These are phyloP conservation scores for Macrosiphum euphorbiae DNA, from an alignment of 2,888 invertebrate genomes.

Conservation along the genomic window DNA sequence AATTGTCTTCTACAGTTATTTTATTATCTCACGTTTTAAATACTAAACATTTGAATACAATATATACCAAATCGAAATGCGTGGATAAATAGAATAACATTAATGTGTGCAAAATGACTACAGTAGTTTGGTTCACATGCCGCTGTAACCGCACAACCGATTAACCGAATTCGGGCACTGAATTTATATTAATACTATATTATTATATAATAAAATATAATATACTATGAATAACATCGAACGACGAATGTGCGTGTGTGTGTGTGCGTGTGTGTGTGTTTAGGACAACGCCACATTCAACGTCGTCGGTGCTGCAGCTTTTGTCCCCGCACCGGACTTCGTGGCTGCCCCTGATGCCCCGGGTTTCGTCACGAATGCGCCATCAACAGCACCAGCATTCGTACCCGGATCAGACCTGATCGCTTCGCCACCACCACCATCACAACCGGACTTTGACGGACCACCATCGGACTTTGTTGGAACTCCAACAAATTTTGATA, in stretches of 20 bases:
- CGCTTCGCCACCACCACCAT: conserved; percentile 36
- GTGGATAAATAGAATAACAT: background rate
- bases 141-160: background rate
- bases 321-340: background rate
- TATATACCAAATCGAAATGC: background rate
- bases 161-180: background rate
- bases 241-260: background rate
- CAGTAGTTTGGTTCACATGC: background rate
- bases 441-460: background rate
- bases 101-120: background rate
- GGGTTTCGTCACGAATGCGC: background rate
- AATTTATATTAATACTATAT: background rate
- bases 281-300: conserved; percentile 31
- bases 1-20: background rate
- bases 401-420: conserved; percentile 41
- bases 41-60: background rate
- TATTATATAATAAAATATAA: background rate
- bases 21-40: background rate
- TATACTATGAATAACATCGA: background rate
- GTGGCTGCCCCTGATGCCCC: background rate
- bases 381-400: background rate
- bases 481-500: background rate
- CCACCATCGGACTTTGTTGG: background rate
- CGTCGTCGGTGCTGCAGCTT: background rate
- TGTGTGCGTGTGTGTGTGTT: conserved; percentile 8